Percentiles rank a stretch among this genome's conserved stretches.
These are phyloP conservation scores for Mionectes macconnelli DNA, from an alignment of 2,113 vertebrate genomes.

Conservation along the genomic window DNA sequence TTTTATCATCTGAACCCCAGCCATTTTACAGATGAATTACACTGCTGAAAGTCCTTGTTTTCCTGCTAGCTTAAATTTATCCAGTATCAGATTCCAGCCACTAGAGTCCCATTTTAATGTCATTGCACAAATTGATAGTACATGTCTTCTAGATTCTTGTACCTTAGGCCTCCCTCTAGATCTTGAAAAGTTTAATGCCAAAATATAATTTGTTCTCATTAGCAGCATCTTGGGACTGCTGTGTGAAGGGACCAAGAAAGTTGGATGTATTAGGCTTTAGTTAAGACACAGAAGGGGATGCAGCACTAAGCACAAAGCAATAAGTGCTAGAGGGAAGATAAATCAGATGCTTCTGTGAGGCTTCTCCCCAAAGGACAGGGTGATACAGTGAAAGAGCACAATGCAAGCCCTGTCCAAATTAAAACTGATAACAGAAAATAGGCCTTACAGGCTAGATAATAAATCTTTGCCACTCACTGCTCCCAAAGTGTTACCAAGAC, in stretches of 20 bases:
- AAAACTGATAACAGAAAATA: background rate
- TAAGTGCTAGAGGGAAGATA: background rate
- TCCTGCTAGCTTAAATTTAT: background rate
- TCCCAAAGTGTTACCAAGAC: background rate
- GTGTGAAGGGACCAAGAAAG: background rate
- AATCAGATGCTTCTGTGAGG: background rate
- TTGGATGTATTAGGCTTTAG: background rate
- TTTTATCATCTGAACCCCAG: background rate
- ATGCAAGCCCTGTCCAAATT: background rate
- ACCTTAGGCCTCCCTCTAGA: background rate
- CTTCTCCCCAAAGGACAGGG: background rate
- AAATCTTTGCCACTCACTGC: background rate
- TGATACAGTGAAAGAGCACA: background rate
- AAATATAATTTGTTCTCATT: constrained; percentile 14
- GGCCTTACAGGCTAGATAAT: background rate
- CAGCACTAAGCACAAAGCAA: background rate
- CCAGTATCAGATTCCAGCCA: background rate
- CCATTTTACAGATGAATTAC: background rate
- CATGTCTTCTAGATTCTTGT: background rate
- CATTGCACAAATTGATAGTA: constrained; percentile 2
- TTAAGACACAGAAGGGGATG: background rate
- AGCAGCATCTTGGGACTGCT: background rate
- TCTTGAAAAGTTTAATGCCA: background rate
- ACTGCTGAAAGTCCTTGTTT: background rate
- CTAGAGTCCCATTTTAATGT: constrained; percentile 4